Evolutionary conservation across 2,797 vertebrate genomes (phyloP), one percentile per base, ranked within the genome.

Genomic region (Xenopus petersii): DNA sequence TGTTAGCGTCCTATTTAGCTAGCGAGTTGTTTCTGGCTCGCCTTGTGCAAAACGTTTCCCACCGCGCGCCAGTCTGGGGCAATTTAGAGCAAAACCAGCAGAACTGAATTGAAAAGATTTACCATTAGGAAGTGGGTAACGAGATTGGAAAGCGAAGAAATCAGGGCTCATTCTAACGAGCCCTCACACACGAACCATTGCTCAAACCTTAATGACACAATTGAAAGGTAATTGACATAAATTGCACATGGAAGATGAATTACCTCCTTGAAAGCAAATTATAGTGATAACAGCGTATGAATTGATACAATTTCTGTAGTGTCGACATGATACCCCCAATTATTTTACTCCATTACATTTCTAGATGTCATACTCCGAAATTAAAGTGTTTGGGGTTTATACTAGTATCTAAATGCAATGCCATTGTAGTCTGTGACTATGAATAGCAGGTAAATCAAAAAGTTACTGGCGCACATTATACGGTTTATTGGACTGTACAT

Each of bases 221-320:
- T 69, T 74, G 71, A 70, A 65, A 79, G 66, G 46, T 69, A 79
- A 79, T 74, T 79, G 76, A 79, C 76, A 74, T 70, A 79, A 74
- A 79, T 79, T 79, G 71, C 49, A 48, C 42, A 54, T 74, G 66
- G 60, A 74, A 73, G 76, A 79, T 70, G 60, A 58, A 73, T 79
- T 24, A 12, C 66, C 66, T n/a, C 2, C 36, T 74, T 51, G 26
- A 70, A 73, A 79, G 76, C 76, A 66, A 59, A 79, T 78, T 73
- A 79, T 72, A 15, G 21, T 61, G 76, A 65, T 64, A 69, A 51
- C 66, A 64, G 26, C 36, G 61, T 73, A 73, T 73, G 64, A 68
- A 73, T 78, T 68, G 64, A 73, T 73, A 60, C 70, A 63, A 73
- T 64, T 63, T 73, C 30, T 49, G 48, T 62, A 15, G 64, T 42